phyloP scores from a whole-genome alignment of 2,888 invertebrate genomes.

The Archips crataeganus region DNA sequence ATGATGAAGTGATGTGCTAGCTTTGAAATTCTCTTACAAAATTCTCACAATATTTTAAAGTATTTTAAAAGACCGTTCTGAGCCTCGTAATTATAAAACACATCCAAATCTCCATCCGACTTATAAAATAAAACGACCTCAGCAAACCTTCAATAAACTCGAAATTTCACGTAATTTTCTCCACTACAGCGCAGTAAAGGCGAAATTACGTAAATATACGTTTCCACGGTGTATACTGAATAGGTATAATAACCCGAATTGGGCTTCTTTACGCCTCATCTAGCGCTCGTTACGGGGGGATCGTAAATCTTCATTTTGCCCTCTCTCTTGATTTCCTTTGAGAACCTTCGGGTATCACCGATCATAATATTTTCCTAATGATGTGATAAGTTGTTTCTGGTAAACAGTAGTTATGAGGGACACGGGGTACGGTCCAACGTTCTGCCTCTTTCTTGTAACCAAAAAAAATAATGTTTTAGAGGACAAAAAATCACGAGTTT shows the following conservation, averaged over 20 bases:
- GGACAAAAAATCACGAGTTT: too few relatives aligned
- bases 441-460: too few relatives aligned
- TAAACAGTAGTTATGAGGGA: conserved; percentile 1
- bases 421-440: not conserved
- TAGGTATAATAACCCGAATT: conserved; percentile 82
- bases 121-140: conserved; percentile 33
- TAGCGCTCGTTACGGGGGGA: conserved; percentile 83
- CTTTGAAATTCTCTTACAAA: not conserved
- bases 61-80: not conserved
- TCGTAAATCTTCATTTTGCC: conserved; percentile 83
- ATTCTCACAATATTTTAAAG: not conserved
- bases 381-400: conserved; percentile 33
- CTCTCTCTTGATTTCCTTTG: conserved; percentile 68
- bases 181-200: conserved; percentile 52
- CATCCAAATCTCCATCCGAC: conserved; percentile 11
- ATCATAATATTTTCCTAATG: conserved; percentile 56
- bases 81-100: conserved; percentile 9
- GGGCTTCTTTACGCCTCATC: conserved; percentile 85
- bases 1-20: not conserved
- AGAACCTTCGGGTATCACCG: conserved; percentile 70
- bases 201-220: conserved; percentile 57
- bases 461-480: too few relatives aligned
- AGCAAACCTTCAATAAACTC: conserved; percentile 39
- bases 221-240: conserved; percentile 42
- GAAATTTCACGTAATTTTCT: conserved; percentile 44